Percentiles rank a stretch among this genome's conserved stretches.
These are phyloP conservation scores for Chrysolina haemoptera DNA, from an alignment of 2,888 invertebrate species.

Conservation along the genomic window DNA sequence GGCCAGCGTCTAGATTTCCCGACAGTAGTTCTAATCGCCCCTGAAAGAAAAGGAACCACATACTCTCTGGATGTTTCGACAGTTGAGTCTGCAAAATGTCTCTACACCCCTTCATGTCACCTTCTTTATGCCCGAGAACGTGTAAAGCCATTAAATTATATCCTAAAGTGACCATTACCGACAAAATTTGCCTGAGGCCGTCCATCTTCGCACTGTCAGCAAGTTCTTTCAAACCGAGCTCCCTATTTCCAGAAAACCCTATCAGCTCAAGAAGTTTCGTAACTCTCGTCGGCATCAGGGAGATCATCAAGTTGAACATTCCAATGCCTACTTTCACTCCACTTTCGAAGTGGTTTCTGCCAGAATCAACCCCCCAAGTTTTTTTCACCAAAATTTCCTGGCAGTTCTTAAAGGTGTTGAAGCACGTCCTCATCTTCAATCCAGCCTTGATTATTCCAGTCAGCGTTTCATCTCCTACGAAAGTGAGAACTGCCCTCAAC, in stretches of 20 bases:
- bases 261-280: slow-evolving; percentile 93
- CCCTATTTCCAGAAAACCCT: slow-evolving; percentile 90
- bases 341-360: slow-evolving; percentile 85
- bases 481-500: slow-evolving; percentile 91
- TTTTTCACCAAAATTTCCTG: slow-evolving; percentile 84
- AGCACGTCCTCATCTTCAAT: slow-evolving; percentile 92
- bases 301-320: slow-evolving; percentile 95
- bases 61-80: slow-evolving; percentile 84
- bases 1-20: slow-evolving; percentile 81
- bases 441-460: slow-evolving; percentile 94
- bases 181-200: slow-evolving; percentile 88
- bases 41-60: slow-evolving; percentile 93
- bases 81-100: slow-evolving; percentile 83
- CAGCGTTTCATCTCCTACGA: slow-evolving; percentile 95
- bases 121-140: slow-evolving; percentile 85
- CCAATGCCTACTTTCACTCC: slow-evolving; percentile 95
- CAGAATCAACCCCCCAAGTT: slow-evolving; percentile 78
- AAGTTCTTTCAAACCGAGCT: slow-evolving; percentile 82
- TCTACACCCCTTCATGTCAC: slow-evolving; percentile 84
- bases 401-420: slow-evolving; percentile 93
- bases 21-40: slow-evolving; percentile 88
- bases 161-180: slow-evolving; percentile 86
- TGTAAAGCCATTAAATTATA: slow-evolving; percentile 90
- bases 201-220: slow-evolving; percentile 80
- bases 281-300: slow-evolving; percentile 87